Evolutionary conservation across 37 sponge, comb jelly and placozoan genomes (phyloP).

Genomic region (Eunapius fragilis): DNA sequence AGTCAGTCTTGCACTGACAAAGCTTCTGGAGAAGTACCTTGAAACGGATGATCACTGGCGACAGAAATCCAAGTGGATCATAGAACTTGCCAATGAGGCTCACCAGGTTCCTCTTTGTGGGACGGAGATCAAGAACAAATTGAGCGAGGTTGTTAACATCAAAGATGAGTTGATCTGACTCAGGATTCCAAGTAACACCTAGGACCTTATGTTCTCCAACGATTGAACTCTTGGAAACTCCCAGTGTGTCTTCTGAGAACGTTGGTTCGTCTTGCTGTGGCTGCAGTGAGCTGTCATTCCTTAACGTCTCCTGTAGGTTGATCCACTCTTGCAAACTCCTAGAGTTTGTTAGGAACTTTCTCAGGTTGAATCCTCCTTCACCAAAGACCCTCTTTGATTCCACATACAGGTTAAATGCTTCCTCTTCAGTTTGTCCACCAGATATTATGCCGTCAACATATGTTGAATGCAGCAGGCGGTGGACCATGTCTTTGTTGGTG

Average conservation of each 20-base stretch:
- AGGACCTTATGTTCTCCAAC: slow-evolving; percentile 35
- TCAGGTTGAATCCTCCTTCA: slow-evolving; percentile 33
- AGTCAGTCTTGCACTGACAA: not conserved
- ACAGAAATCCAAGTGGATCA: slow-evolving; percentile 1
- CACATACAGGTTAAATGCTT: slow-evolving; percentile 16
- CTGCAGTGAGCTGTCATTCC: not conserved
- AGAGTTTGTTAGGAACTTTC: slow-evolving; percentile 28
- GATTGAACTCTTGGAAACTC: not conserved
- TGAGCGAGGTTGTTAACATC: not conserved
- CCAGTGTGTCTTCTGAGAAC: slow-evolving; percentile 11
- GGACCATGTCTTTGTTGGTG: not conserved
- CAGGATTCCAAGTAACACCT: slow-evolving; percentile 10
- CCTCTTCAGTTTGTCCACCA: slow-evolving; percentile 15
- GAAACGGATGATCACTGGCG: not conserved
- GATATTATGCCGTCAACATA: slow-evolving; percentile 18
- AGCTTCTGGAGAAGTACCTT: slow-evolving; percentile 31
- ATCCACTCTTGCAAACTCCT: not conserved
- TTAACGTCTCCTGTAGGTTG: not conserved
- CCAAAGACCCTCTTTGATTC: slow-evolving; percentile 12
- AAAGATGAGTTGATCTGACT: slow-evolving; percentile 1
- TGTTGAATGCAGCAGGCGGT: slow-evolving; percentile 6
- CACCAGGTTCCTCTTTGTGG: slow-evolving; percentile 27
- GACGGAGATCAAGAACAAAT: not conserved
- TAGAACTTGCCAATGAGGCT: slow-evolving; percentile 20
- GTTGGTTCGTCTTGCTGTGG: slow-evolving; percentile 6